Conservation (phyloP, 1,140 invertebrate species). For the Apis mellifera region Amel_HAv3.1 CM009933.2:5474001-5474500, state of each 20-base stretch:
- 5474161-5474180: constrained; percentile 67
- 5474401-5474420: constrained; percentile 98
- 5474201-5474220: constrained; percentile 79
- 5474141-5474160: constrained; percentile 62
- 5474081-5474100: constrained; percentile 78
- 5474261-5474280: constrained; percentile 85
- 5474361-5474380: constrained; percentile 75
- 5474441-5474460: constrained; percentile 99
- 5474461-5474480: constrained; percentile 86
- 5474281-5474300: constrained; percentile 82
- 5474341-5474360: background rate
- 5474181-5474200: constrained; percentile 75
- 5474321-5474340: background rate
- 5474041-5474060: constrained; percentile 61
- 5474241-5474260: constrained; percentile 82
- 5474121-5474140: constrained; percentile 55
- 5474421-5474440: constrained; percentile 96
- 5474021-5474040: constrained; percentile 74
- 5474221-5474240: constrained; percentile 70
- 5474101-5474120: constrained; percentile 57
- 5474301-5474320: background rate
- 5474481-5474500: constrained; percentile 63
- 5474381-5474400: constrained; percentile 92
- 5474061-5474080: constrained; percentile 77
- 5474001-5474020: constrained; percentile 56